phyloP scores from a whole-genome alignment of 2,797 vertebrate species.

The Eulemur coronatus region DNA sequence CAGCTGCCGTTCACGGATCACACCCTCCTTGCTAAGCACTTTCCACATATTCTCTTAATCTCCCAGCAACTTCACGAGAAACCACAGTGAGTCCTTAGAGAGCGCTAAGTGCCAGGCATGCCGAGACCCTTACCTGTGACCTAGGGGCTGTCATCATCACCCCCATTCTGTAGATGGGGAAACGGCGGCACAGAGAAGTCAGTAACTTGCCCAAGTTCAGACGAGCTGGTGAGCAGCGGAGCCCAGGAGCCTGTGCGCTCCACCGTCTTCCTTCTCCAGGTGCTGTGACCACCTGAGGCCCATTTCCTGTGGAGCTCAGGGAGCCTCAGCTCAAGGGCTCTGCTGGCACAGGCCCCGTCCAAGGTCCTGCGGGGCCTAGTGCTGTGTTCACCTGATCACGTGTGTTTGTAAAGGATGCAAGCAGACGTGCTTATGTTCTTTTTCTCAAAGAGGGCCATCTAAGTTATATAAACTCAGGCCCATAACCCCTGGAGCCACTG shows the following conservation, averaged over 20 bases:
- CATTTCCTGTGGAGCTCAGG: accelerated
- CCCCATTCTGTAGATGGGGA: background rate
- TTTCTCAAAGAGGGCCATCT: background rate
- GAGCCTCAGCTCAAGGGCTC: background rate
- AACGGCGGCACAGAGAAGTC: background rate
- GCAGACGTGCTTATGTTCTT: background rate
- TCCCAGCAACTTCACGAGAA: background rate
- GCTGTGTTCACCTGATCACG: background rate
- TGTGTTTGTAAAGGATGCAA: background rate
- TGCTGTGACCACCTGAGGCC: accelerated
- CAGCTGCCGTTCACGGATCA: background rate
- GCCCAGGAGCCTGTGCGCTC: background rate
- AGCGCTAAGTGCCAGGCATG: background rate
- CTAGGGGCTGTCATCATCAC: background rate
- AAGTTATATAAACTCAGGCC: background rate
- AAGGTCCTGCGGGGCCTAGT: background rate
- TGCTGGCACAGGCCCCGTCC: background rate
- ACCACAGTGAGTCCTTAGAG: background rate
- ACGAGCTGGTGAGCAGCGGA: background rate
- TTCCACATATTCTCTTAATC: background rate
- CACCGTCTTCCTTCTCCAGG: background rate
- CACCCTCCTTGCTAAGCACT: background rate
- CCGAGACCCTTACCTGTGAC: background rate
- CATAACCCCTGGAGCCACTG: background rate
- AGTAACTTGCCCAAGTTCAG: background rate